These are phyloP conservation scores for Chelonus formosanus DNA, from an alignment of 2,888 invertebrate species.

Conservation along the genomic window DNA sequence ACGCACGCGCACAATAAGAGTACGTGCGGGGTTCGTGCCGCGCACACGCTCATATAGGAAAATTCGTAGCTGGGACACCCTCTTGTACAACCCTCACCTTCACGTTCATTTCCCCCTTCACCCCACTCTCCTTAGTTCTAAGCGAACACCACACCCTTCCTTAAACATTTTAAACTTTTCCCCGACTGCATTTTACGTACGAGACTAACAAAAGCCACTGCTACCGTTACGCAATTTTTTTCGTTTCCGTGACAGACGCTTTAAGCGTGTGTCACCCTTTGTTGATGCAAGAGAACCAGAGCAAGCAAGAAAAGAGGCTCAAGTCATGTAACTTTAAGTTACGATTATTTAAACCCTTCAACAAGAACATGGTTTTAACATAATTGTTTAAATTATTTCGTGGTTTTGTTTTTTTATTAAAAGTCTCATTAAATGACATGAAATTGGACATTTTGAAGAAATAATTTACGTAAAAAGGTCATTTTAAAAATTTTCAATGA, in stretches of 20 bases:
- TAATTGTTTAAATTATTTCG: too few relatives aligned
- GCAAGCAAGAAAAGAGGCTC: not conserved
- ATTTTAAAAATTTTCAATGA: too few relatives aligned
- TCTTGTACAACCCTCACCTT: slow-evolving; percentile 27
- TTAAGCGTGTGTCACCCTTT: slow-evolving; percentile 31
- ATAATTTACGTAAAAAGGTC: too few relatives aligned
- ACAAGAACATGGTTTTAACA: too few relatives aligned
- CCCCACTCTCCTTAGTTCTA: slow-evolving; percentile 5
- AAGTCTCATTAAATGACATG: too few relatives aligned
- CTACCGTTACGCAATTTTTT: slow-evolving; percentile 51
- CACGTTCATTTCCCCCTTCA: slow-evolving; percentile 15
- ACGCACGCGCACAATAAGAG: slow-evolving; percentile 26
- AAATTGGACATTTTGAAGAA: too few relatives aligned
- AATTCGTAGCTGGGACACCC: slow-evolving; percentile 30
- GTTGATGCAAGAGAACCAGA: slow-evolving; percentile 22
- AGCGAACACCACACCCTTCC: slow-evolving; percentile 52
- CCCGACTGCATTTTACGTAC: slow-evolving; percentile 45
- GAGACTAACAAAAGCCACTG: slow-evolving; percentile 18
- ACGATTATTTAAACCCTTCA: too few relatives aligned
- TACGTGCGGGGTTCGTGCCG: slow-evolving; percentile 36
- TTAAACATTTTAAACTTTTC: slow-evolving; percentile 61
- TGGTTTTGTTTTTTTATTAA: too few relatives aligned
- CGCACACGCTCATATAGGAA: slow-evolving; percentile 32
- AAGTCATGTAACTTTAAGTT: not conserved
- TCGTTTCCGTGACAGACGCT: slow-evolving; percentile 38